Conservation (phyloP, 2,113 vertebrate species). For the Tragelaphus strepsiceros region DNA sequence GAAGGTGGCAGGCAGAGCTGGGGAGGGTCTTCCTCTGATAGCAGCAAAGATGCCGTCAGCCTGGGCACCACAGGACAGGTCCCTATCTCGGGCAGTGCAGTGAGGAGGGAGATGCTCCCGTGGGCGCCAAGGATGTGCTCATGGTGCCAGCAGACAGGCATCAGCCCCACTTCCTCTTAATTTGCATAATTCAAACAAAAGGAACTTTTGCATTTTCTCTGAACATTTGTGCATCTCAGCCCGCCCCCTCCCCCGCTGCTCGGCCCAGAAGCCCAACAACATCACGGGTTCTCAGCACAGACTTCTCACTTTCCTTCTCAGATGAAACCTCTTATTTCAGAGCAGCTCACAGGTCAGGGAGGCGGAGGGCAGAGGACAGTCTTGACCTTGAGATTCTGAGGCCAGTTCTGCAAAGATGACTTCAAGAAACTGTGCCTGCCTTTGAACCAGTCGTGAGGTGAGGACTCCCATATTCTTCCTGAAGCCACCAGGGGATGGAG, state of each 20-base stretch:
- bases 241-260: background rate
- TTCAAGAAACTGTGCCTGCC: background rate
- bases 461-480: background rate
- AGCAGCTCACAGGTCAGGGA: background rate
- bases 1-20: background rate
- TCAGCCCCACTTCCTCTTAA: background rate
- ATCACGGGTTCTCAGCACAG: background rate
- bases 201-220: background rate
- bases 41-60: background rate
- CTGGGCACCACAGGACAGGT: accelerated
- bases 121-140: background rate
- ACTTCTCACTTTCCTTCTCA: background rate
- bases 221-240: background rate
- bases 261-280: background rate
- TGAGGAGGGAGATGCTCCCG: background rate
- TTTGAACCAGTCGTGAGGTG: background rate
- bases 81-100: accelerated
- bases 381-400: background rate
- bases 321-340: background rate
- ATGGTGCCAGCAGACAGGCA: background rate
- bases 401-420: background rate
- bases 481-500: background rate
- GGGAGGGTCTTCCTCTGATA: background rate
- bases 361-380: background rate
- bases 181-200: background rate